Evolutionary conservation across 2,888 invertebrate genomes (phyloP).

Genomic region (Caenorhabditis auriculariae): DNA sequence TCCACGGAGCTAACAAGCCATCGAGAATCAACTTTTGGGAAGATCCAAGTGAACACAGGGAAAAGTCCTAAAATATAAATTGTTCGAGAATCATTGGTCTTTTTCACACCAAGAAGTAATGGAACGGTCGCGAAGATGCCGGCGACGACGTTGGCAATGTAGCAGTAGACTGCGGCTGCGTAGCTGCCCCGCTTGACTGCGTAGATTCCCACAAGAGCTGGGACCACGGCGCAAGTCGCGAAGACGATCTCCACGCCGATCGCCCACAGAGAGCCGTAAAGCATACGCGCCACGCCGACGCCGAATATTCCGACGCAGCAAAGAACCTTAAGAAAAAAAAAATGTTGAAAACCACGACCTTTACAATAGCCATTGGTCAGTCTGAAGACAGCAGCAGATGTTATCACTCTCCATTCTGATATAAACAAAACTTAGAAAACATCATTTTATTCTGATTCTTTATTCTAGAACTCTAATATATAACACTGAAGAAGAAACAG

Average conservation of each 20-base stretch:
- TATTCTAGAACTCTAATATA: too few relatives aligned
- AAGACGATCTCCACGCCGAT: constrained; percentile 27
- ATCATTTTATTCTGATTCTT: too few relatives aligned
- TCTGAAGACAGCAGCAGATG: too few relatives aligned
- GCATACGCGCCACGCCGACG: constrained; percentile 16
- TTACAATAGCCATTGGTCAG: background rate
- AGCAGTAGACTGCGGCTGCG: constrained; percentile 19
- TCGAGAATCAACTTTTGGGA: constrained; percentile 15
- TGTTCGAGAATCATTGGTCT: background rate
- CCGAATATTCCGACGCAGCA: constrained; percentile 19
- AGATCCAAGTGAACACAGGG: constrained; percentile 22
- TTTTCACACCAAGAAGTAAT: constrained; percentile 16
- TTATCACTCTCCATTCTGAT: too few relatives aligned
- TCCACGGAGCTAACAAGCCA: constrained; percentile 13
- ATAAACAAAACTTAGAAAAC: too few relatives aligned
- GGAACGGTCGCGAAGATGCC: constrained; percentile 17
- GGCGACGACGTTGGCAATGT: constrained; percentile 12
- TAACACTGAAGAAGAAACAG: too few relatives aligned
- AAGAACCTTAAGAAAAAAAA: constrained; percentile 19
- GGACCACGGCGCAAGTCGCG: constrained; percentile 17
- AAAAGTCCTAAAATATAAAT: constrained; percentile 19
- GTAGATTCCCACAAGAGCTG: constrained; percentile 19
- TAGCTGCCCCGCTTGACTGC: constrained; percentile 17
- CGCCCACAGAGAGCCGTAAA: constrained; percentile 21
- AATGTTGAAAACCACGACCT: too few relatives aligned